Conservation (phyloP, 2,888 invertebrate genomes). For the Carpatolechia fugitivella region DNA sequence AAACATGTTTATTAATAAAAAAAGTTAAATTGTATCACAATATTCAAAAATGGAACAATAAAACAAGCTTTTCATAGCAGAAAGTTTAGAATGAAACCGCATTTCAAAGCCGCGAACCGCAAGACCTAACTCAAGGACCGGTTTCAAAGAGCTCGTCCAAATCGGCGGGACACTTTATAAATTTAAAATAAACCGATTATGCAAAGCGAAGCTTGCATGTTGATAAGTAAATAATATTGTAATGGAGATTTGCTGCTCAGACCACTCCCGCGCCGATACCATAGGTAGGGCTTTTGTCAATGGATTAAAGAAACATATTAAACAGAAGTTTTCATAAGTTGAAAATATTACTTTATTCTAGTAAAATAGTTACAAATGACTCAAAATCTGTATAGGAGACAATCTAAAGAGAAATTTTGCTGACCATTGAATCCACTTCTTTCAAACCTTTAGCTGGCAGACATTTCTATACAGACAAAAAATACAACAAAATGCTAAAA, state of each 20-base stretch:
- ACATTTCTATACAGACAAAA: conserved; percentile 65
- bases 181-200: conserved; percentile 61
- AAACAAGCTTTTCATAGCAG: not conserved
- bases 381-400: not conserved
- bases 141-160: conserved; percentile 36
- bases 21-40: too few relatives aligned
- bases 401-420: conserved; percentile 56
- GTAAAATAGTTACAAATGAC: too few relatives aligned
- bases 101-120: conserved; percentile 22
- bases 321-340: too few relatives aligned
- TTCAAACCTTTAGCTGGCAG: conserved; percentile 60
- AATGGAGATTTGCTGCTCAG: conserved; percentile 7
- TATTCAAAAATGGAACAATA: too few relatives aligned
- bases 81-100: not conserved
- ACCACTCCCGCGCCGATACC: not conserved
- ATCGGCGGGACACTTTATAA: conserved; percentile 48
- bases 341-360: too few relatives aligned
- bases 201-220: conserved; percentile 47
- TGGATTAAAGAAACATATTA: not conserved
- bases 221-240: conserved; percentile 16
- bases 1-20: too few relatives aligned
- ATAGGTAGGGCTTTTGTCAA: not conserved
- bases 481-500: conserved; percentile 44
- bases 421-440: conserved; percentile 55
- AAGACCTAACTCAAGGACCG: conserved; percentile 42